Evolutionary conservation across 1,140 invertebrate genomes (phyloP), one percentile per base, ranked within the genome.

Genomic region (Drosophila elegans): DNA sequence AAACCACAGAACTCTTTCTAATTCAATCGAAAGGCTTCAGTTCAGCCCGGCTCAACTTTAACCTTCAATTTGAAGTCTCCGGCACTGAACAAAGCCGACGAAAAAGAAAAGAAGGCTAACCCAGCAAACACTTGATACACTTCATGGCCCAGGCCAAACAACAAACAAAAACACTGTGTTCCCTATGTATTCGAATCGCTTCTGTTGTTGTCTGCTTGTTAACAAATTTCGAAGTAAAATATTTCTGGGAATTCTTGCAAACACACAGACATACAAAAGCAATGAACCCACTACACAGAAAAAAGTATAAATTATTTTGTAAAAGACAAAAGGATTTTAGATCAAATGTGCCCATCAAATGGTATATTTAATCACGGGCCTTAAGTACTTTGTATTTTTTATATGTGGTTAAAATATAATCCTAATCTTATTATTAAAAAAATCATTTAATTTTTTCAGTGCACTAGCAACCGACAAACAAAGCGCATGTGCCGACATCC

Each of bases 161-260:
- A 76, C 74, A 76, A 76, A 75, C 42, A 68, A 54, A 71, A 71
- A 68, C 57, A 76, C 74, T 66, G 54, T 76, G 54, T 76, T 76
- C 74, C 55, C 54, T 51, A 29, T 76, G 54, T 64, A 16, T 62
- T 61, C 38, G 44, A 48, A 34, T 74, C 13, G 52, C 34, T 55
- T 32, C 41, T 75, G 39, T 53, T 44, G 68, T 45, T 62, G 64
- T 77, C 48, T 88, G 83, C 67, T 79, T 86, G 83, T 86, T 88
- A 88, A 88, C 79, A 86, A 88, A 86, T 88, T 82, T 86, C 60
- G 48, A 79, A 82, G 76, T 81, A 81, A 86, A 76, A 88, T 80
- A 79, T 88, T 88, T 86, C 83, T 79, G 79, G 48, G 83, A 86
- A 86, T 83, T 86, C 76, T 64, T 75, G 27, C 27, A 41, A 59